Percentiles rank a stretch among this genome's conserved stretches.
These are phyloP conservation scores for Ypsolopha scabrella DNA, from an alignment of 2,888 invertebrate species.

Conservation along the genomic window DNA sequence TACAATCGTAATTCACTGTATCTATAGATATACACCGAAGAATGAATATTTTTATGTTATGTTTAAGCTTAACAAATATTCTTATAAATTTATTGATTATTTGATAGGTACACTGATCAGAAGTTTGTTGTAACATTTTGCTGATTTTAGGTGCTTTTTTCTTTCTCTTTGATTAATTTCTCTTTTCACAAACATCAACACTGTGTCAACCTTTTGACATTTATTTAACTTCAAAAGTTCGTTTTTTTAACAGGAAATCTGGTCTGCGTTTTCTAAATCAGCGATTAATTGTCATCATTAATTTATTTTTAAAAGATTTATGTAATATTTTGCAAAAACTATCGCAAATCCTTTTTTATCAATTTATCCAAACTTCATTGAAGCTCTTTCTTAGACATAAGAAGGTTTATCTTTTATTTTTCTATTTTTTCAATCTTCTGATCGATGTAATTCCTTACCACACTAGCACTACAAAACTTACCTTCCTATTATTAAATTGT, in stretches of 20 bases:
- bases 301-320: background rate
- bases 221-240: background rate
- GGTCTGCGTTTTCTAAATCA: slow-evolving; percentile 1
- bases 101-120: no score
- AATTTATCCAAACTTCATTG: background rate
- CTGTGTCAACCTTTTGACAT: slow-evolving; percentile 14
- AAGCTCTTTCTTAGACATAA: background rate
- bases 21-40: no score
- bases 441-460: no score
- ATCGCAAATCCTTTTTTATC: background rate
- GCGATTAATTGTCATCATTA: background rate
- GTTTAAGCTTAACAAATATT: no score
- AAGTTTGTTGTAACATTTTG: no score
- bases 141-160: slow-evolving; percentile 14
- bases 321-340: background rate
- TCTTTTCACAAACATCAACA: slow-evolving; percentile 68
- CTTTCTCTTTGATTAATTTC: slow-evolving; percentile 35
- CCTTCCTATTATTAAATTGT: no score
- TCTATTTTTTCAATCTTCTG: no score
- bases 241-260: slow-evolving; percentile 1
- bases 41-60: no score
- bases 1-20: slow-evolving; percentile 2
- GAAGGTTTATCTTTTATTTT: no score
- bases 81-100: no score
- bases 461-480: no score